A percentile compares a stretch with the other conserved stretches of the same genome.
Conservation (phyloP, 1,140 invertebrate genomes). For the Nasonia giraulti region DNA sequence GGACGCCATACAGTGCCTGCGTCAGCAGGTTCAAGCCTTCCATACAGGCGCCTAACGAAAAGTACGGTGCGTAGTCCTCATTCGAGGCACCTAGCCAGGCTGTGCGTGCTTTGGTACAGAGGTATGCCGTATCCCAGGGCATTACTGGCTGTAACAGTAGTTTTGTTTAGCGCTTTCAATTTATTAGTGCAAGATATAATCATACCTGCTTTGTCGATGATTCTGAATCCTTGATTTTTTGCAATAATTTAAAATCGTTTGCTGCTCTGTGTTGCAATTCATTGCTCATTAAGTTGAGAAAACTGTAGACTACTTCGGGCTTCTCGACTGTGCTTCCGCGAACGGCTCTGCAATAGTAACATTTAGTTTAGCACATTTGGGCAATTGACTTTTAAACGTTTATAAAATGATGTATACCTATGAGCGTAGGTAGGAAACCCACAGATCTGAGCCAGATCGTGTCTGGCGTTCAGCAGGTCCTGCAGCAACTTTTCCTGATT, state of each 20-base stretch:
- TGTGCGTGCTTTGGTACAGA: slow-evolving; percentile 82
- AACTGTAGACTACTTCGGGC: slow-evolving; percentile 85
- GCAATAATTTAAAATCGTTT: slow-evolving; percentile 84
- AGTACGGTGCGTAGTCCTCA: slow-evolving; percentile 88
- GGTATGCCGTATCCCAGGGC: slow-evolving; percentile 92
- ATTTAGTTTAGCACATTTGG: background rate
- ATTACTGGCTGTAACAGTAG: slow-evolving; percentile 72
- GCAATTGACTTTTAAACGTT: background rate
- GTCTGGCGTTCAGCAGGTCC: slow-evolving; percentile 82
- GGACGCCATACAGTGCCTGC: slow-evolving; percentile 86
- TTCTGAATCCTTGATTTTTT: slow-evolving; percentile 81
- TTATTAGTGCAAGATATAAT: background rate
- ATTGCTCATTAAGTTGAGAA: slow-evolving; percentile 86
- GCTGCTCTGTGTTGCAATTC: slow-evolving; percentile 80
- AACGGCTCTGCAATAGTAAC: slow-evolving; percentile 80
- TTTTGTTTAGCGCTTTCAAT: background rate
- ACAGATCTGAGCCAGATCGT: slow-evolving; percentile 88
- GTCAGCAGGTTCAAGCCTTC: slow-evolving; percentile 94
- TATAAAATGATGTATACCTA: slow-evolving; percentile 72
- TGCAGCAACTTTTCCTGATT: slow-evolving; percentile 85
- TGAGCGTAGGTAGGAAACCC: slow-evolving; percentile 93
- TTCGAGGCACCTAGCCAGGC: slow-evolving; percentile 80
- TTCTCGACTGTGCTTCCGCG: slow-evolving; percentile 90
- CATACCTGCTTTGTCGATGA: slow-evolving; percentile 62
- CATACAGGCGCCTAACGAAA: slow-evolving; percentile 96